Evolutionary conservation across 64 coral and sea anemone species (phyloP).

Genomic region (Stichodactyla mertensii): DNA sequence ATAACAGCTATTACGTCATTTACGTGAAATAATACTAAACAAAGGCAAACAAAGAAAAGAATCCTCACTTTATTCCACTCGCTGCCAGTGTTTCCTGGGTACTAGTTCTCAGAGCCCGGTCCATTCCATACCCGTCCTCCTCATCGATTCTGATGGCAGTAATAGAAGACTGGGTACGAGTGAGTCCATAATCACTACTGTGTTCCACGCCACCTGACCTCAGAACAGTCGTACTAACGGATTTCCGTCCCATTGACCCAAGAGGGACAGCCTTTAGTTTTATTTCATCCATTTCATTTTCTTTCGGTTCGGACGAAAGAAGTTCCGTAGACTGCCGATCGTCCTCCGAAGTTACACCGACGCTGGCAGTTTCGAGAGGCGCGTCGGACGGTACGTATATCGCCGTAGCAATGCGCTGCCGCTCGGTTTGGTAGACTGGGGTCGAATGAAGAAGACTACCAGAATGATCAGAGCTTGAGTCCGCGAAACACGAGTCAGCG

Average conservation of each 20-base stretch:
- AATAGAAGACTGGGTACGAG: slow-evolving; percentile 77
- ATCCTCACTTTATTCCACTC: slow-evolving; percentile 37
- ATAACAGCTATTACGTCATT: no score
- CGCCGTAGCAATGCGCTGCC: slow-evolving; percentile 43
- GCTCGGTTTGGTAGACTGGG: slow-evolving; percentile 38
- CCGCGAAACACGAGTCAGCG: slow-evolving; percentile 75
- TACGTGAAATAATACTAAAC: no score
- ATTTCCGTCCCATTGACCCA: slow-evolving; percentile 46
- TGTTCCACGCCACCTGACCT: slow-evolving; percentile 24
- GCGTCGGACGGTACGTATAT: slow-evolving; percentile 65
- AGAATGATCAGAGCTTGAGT: slow-evolving; percentile 84
- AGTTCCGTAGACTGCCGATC: slow-evolving; percentile 25
- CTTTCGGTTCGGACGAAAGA: slow-evolving; percentile 47
- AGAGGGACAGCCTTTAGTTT: not conserved
- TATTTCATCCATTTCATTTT: slow-evolving; percentile 23
- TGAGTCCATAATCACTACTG: slow-evolving; percentile 6
- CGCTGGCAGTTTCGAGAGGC: slow-evolving; percentile 39
- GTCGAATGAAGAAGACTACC: slow-evolving; percentile 58
- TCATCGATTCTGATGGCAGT: slow-evolving; percentile 73
- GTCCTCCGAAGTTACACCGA: slow-evolving; percentile 24
- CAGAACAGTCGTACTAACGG: slow-evolving; percentile 57
- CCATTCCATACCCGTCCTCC: slow-evolving; percentile 34
- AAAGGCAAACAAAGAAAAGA: not conserved
- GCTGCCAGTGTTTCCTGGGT: slow-evolving; percentile 37
- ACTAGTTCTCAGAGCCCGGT: slow-evolving; percentile 21